phyloP scores from a whole-genome alignment of 1,140 invertebrate genomes.

The Nephila pilipes region DNA sequence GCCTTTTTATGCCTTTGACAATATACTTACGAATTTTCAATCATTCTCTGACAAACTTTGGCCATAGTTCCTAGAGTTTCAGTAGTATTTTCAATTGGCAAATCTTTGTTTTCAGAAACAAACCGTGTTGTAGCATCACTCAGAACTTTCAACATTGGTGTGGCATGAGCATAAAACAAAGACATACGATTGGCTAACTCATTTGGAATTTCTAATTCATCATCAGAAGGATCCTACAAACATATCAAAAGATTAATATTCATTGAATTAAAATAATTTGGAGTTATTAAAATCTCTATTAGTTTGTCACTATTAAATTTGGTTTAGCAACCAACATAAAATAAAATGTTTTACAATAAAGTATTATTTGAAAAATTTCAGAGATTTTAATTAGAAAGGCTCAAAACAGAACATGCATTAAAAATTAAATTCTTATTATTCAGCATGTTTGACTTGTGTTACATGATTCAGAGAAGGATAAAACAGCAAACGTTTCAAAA shows the following conservation, averaged over 20 bases:
- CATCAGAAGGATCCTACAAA: conserved; percentile 80
- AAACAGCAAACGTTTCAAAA: no score
- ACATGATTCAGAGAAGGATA: no score
- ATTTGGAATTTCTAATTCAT: conserved; percentile 82
- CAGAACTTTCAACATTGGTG: conserved; percentile 95
- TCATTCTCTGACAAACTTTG: conserved; percentile 96
- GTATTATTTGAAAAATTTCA: no score
- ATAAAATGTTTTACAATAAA: no score
- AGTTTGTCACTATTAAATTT: background rate
- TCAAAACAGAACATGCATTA: background rate
- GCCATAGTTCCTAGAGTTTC: conserved; percentile 98
- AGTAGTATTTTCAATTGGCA: conserved; percentile 95
- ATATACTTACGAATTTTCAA: conserved; percentile 92
- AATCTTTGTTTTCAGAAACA: conserved; percentile 92
- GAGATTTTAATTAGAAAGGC: no score
- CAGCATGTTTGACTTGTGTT: no score
- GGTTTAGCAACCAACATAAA: no score
- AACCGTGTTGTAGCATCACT: conserved; percentile 95
- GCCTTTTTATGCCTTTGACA: no score
- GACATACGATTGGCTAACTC: conserved; percentile 97
- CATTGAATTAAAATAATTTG: no score
- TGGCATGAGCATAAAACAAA: conserved; percentile 95
- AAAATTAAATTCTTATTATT: background rate
- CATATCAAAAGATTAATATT: background rate
- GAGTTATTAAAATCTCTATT: background rate